phyloP scores from a whole-genome alignment of 2,797 vertebrate genomes.

The Arctocebus calabarensis region DNA sequence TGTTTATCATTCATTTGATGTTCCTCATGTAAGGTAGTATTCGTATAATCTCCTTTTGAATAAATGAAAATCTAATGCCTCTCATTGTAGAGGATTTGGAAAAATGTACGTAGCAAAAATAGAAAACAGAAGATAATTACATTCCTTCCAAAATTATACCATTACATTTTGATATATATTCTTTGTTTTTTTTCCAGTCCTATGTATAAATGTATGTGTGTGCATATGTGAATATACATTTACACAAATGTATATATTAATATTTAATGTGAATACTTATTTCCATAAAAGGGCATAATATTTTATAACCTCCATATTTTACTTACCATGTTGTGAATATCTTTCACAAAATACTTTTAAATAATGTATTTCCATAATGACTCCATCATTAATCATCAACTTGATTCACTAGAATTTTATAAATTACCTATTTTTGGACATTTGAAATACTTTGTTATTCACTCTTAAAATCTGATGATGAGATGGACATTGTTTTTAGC shows the following conservation, averaged over 20 bases:
- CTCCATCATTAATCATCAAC: background rate
- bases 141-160: background rate
- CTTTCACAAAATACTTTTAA: background rate
- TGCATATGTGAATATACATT: background rate
- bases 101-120: background rate
- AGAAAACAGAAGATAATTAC: background rate
- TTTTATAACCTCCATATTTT: slow-evolving; percentile 3
- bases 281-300: background rate
- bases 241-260: background rate
- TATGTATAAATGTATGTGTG: background rate
- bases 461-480: background rate
- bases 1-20: slow-evolving; percentile 48
- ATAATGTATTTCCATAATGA: background rate
- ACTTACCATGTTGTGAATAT: background rate
- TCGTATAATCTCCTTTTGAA: background rate
- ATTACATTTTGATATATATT: background rate
- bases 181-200: background rate
- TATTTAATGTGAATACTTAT: background rate
- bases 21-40: background rate
- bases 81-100: background rate
- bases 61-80: background rate
- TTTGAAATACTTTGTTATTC: slow-evolving; percentile 29
- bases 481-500: background rate
- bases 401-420: background rate
- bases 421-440: background rate